Percentiles rank a stretch among this genome's conserved stretches.
Conservation (phyloP, 2,888 invertebrate genomes). For the Melieria picta region DNA sequence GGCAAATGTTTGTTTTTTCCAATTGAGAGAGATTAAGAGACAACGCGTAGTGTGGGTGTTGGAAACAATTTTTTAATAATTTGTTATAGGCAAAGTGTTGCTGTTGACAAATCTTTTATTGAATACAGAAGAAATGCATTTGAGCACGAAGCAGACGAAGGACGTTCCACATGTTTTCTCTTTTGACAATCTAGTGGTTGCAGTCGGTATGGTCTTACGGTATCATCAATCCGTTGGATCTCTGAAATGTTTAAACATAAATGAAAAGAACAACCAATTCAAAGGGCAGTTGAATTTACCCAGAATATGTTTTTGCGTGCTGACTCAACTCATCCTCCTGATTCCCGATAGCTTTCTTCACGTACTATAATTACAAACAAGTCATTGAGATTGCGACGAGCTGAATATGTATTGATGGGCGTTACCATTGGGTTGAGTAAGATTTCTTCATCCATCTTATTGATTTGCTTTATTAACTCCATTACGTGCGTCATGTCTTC, state of each 20-base stretch:
- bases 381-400: conserved; percentile 5
- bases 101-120: conserved; percentile 41
- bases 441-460: conserved; percentile 94
- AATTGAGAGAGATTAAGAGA: not conserved
- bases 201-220: conserved; percentile 33
- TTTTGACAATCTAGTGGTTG: conserved; percentile 31
- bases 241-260: conserved; percentile 43
- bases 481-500: conserved; percentile 87
- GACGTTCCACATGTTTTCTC: conserved; percentile 44
- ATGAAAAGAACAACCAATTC: not conserved
- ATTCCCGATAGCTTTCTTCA: conserved; percentile 72
- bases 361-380: conserved; percentile 66
- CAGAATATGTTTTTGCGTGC: conserved; percentile 63
- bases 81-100: conserved; percentile 41
- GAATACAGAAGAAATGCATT: conserved; percentile 46
- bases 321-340: conserved; percentile 70
- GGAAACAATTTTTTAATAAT: conserved; percentile 40
- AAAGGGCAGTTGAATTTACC: conserved; percentile 47
- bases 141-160: conserved; percentile 46
- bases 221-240: conserved; percentile 65
- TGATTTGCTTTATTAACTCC: conserved; percentile 86
- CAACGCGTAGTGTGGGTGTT: not conserved
- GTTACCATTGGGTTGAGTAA: conserved; percentile 85
- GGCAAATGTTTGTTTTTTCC: not conserved
- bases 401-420: not conserved